Conservation (phyloP, 2,113 vertebrate species). For the Neodon shergylaensis region DNA sequence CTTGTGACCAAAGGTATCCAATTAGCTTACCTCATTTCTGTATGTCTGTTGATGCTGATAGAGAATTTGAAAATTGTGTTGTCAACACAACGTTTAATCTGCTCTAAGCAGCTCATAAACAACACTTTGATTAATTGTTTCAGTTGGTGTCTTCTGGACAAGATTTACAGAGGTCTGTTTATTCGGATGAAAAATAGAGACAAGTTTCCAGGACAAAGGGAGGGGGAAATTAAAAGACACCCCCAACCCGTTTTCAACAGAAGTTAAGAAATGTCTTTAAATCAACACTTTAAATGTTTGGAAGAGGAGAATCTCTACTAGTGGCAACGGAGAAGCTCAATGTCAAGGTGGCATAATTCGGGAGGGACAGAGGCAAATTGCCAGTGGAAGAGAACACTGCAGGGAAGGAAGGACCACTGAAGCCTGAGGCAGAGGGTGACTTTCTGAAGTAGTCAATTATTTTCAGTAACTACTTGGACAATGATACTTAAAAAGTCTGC, state of each 20-base stretch:
- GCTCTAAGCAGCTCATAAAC: conserved; percentile 85
- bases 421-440: background rate
- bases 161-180: conserved; percentile 85
- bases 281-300: conserved; percentile 75
- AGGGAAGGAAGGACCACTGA: background rate
- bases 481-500: conserved; percentile 74
- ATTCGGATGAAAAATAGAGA: conserved; percentile 86
- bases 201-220: conserved; percentile 80
- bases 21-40: conserved; percentile 47
- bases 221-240: background rate
- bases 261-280: conserved; percentile 71
- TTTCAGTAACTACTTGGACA: conserved; percentile 72
- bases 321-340: conserved; percentile 39
- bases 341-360: conserved; percentile 9
- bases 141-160: conserved; percentile 82
- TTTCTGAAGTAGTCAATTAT: conserved; percentile 67
- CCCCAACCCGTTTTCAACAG: conserved; percentile 64
- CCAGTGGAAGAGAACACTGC: background rate
- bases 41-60: conserved; percentile 80
- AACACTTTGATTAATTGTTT: conserved; percentile 88
- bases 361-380: conserved; percentile 4
- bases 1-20: conserved; percentile 58
- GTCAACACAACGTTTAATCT: conserved; percentile 87
- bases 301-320: conserved; percentile 70
- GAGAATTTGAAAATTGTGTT: conserved; percentile 86